Base-by-base conservation (phyloP, 1,140 invertebrate species). In the Orius laevigatus region DNA sequence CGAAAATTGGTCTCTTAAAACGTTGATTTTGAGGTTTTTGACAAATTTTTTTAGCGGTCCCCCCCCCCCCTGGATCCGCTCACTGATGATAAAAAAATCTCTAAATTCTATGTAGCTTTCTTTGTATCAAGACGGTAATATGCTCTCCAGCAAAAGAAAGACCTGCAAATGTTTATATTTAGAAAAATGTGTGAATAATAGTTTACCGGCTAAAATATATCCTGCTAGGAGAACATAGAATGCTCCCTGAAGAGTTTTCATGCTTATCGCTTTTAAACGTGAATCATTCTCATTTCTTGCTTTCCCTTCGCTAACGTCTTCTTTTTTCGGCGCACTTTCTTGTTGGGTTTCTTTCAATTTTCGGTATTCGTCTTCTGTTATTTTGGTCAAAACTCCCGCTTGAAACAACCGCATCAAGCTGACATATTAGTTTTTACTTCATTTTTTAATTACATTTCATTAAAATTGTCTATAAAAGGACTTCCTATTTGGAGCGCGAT, bases 401-500 rank as follows among this genome's bases (percentile, higher is more conserved):
- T 81, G 76, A 56, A 80, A 80, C 15, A 79, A 63, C 32, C 71
- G 70, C 68, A 79, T 79, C 10, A 81, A 58, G 14, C 78, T 79
- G 50, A 10, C 53, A 48, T 25, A 25, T 8, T 20, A 40, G 5
- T 19, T 39, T 15, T 39, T 39, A 4, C 35, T 10, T 19, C 41
- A 46, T 33, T n/a, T 10, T 5, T 11, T 18, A 14, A 46, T 69
- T 65, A 79, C 77, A 78, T 71, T 60, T 71, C 67, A 57, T 80
- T 79, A 15, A 81, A 68, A 53, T 75, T 76, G 54, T 78, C 71
- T 14, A 78, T 63, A 56, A 74, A 81, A 15, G 76, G 77, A 55
- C 76, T 79, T 5, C 78, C 78, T 18, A 73, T 68, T 64, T 80
- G 78, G n/a, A 81, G 63, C 2, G 78, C 78, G 16, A 81, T 78